Evolutionary conservation across 2,888 invertebrate genomes (phyloP).

Genomic region (Drosophila limbata): DNA sequence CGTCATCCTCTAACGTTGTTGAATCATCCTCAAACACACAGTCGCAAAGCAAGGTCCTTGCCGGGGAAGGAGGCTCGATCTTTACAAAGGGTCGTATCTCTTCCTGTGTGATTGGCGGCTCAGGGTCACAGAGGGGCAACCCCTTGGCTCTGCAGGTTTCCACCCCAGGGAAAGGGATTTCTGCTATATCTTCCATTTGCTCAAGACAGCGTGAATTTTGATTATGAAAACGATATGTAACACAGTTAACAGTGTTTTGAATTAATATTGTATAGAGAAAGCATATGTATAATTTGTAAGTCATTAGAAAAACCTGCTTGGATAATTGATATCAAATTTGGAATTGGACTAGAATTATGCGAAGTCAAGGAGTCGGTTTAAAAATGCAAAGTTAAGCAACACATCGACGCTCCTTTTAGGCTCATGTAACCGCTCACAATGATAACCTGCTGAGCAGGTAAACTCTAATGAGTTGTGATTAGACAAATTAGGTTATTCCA

Average conservation of each 20-base stretch:
- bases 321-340: background rate
- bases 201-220: conserved; percentile 12
- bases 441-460: background rate
- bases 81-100: background rate
- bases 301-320: background rate
- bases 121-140: conserved; percentile 28
- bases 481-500: conserved; percentile 1
- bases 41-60: conserved; percentile 19
- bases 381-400: too few relatives aligned
- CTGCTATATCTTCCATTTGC: background rate
- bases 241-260: background rate
- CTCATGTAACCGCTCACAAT: background rate
- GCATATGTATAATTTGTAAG: background rate
- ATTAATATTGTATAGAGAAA: background rate
- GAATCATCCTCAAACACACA: conserved; percentile 9
- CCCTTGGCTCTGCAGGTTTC: conserved; percentile 32
- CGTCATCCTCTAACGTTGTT: background rate
- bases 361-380: too few relatives aligned
- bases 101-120: background rate
- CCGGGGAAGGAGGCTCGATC: background rate
- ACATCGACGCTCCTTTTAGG: background rate
- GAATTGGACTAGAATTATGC: too few relatives aligned
- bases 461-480: conserved; percentile 28
- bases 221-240: background rate
- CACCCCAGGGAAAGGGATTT: too few relatives aligned